phyloP scores from a whole-genome alignment of 2,797 vertebrate species.

The Hemibagrus guttatus region DNA sequence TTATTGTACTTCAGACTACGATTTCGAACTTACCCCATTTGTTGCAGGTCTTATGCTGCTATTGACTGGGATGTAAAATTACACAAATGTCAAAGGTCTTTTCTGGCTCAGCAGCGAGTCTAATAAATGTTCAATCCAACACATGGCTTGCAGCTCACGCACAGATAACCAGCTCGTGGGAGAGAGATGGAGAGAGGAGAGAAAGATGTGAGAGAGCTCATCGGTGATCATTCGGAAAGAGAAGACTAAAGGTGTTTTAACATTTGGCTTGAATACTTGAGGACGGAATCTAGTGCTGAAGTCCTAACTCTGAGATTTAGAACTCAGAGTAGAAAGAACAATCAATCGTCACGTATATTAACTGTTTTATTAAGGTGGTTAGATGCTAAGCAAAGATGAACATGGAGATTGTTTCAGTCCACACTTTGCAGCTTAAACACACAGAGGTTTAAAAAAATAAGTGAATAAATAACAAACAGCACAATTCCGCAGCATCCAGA shows the following conservation, averaged over 20 bases:
- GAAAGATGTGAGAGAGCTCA: not conserved
- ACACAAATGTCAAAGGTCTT: constrained; percentile 42
- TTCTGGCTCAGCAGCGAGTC: constrained; percentile 29
- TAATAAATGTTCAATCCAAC: constrained; percentile 23
- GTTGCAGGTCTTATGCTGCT: constrained; percentile 36
- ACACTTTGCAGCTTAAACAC: not conserved
- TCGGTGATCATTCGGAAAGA: not conserved
- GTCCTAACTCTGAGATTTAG: not conserved
- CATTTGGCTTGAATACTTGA: not conserved
- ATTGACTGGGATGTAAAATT: constrained; percentile 45
- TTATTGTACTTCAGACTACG: constrained; percentile 31
- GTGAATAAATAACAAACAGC: too few relatives aligned
- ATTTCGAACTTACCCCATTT: constrained; percentile 25
- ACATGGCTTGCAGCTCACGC: not conserved
- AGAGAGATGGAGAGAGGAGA: not conserved
- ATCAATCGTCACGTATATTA: not conserved
- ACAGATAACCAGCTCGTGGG: not conserved
- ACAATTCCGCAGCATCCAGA: too few relatives aligned
- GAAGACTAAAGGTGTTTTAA: not conserved
- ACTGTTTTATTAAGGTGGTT: not conserved
- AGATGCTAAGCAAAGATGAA: not conserved
- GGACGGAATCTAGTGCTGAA: not conserved
- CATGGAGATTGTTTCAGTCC: not conserved
- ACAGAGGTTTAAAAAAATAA: too few relatives aligned
- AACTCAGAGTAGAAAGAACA: too few relatives aligned